These are phyloP conservation scores for Patiria miniata DNA, from an alignment of 35 echinoderm and acorn worm species.

Conservation along the genomic window DNA sequence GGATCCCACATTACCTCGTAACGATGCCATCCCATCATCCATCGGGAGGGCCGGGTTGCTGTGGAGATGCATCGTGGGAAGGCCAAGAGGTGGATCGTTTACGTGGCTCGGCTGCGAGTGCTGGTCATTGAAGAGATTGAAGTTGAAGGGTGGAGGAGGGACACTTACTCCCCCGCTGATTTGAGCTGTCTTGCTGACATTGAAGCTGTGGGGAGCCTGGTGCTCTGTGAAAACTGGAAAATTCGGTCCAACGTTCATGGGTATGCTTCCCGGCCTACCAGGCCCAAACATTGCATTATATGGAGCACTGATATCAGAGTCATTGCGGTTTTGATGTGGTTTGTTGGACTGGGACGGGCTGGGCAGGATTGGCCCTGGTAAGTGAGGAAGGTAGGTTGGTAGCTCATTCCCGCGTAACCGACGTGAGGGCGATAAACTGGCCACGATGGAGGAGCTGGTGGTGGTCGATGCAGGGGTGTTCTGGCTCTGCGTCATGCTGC, in stretches of 20 bases:
- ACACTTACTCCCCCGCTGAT: conserved; percentile 16
- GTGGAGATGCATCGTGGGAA: conserved; percentile 44
- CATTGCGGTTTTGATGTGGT: conserved; percentile 12
- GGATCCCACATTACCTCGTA: conserved; percentile 25
- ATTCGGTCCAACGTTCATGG: conserved; percentile 54
- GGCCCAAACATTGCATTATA: conserved; percentile 68
- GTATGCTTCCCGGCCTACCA: conserved; percentile 18
- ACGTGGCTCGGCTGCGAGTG: conserved; percentile 11
- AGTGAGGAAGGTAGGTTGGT: conserved; percentile 61
- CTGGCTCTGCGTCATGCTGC: conserved; percentile 7
- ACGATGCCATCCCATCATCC: conserved; percentile 48
- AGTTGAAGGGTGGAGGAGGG: conserved; percentile 44
- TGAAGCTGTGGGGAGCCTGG: conserved; percentile 47
- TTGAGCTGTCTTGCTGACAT: conserved; percentile 57
- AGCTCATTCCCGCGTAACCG: conserved; percentile 43
- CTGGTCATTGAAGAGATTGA: conserved; percentile 60
- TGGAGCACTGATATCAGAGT: conserved; percentile 62
- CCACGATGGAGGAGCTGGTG: conserved; percentile 22
- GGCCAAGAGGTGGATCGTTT: conserved; percentile 30
- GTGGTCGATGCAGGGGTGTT: background rate
- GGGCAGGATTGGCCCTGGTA: conserved; percentile 42
- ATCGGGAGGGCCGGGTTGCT: conserved; percentile 44
- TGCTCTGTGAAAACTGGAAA: conserved; percentile 72
- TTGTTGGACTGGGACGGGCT: conserved; percentile 62
- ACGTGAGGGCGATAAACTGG: conserved; percentile 56